Base-by-base conservation (phyloP, 2,797 vertebrate genomes). In the Coilia nasus region DNA sequence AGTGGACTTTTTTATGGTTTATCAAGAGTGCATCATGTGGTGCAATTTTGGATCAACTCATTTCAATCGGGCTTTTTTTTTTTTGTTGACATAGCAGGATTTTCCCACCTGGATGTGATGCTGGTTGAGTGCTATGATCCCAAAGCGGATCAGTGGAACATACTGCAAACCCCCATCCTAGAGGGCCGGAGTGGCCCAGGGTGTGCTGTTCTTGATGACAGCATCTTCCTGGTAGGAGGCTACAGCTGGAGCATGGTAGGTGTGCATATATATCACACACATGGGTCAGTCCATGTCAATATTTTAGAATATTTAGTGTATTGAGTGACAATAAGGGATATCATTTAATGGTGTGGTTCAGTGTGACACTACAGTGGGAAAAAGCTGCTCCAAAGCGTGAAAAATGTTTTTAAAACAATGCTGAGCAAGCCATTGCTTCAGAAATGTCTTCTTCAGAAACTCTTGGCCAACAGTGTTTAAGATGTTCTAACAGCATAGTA, bases 191-290 rank as follows among this genome's bases (percentile, higher is more conserved):
- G 98, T 44, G 98, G 98, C 12, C 98, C 98, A 0, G 98, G 98
- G 87, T 99, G 98, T 0, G 96, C 97, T 2, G 97, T 97, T 85
- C 94, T 99, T 64, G 97, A 98, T 0, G 98, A 99, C 91, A 98
- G 97, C 87, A 99, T 99, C 94, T 99, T 97, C 91, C 96, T 99
- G 6, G 97, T 99, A 10, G 98, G 98, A 23, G 98, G 98, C 90
- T 99, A 99, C 92, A 99, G 98, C 93, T 99, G 98, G 98, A 99
- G 98, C 91, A 99, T 99, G 98, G 98, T 99, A 93, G 35, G 71
- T 41, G 28, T 17, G 31, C 5, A 19, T 17, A 41, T 15, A 35
- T 31, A 75, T 28, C 15, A 17, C 4, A 9, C 31, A 31, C 28
- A 71, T 71, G 5, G 35, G 2, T 41, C 35, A 41, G 35, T 41